phyloP scores from a whole-genome alignment of 2,113 vertebrate genomes.

The Crotalus tigris region DNA sequence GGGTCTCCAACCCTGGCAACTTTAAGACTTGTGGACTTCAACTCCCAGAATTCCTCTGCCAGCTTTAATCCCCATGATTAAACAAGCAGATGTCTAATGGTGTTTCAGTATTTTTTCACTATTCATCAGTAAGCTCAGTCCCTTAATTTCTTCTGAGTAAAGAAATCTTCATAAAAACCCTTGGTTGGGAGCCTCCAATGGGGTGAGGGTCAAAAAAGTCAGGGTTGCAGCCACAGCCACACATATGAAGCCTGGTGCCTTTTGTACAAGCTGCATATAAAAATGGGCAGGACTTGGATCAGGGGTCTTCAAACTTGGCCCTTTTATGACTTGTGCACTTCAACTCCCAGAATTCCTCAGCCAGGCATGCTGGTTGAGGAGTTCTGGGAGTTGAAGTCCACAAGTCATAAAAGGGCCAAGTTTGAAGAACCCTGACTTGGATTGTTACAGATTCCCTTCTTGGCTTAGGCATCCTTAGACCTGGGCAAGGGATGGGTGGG shows the following conservation, averaged over 20 bases:
- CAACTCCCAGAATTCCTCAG: no score
- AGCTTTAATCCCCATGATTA: neutral
- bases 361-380: no score
- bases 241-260: neutral
- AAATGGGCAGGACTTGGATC: neutral
- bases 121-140: neutral
- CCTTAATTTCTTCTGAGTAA: no score
- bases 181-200: neutral
- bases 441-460: neutral
- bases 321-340: no score
- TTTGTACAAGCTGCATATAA: neutral
- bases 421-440: neutral
- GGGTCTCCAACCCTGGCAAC: no score
- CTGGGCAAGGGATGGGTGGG: no score
- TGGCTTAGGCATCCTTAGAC: neutral
- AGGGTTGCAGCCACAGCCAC: neutral
- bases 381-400: no score
- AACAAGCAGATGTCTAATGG: neutral
- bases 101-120: neutral
- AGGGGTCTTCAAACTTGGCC: no score
- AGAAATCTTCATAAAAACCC: no score
- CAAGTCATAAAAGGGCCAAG: no score
- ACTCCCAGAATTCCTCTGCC: no score
- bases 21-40: no score
- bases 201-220: neutral